Evolutionary conservation across 2,113 vertebrate species (phyloP).

Genomic region (Daubentonia madagascariensis): DNA sequence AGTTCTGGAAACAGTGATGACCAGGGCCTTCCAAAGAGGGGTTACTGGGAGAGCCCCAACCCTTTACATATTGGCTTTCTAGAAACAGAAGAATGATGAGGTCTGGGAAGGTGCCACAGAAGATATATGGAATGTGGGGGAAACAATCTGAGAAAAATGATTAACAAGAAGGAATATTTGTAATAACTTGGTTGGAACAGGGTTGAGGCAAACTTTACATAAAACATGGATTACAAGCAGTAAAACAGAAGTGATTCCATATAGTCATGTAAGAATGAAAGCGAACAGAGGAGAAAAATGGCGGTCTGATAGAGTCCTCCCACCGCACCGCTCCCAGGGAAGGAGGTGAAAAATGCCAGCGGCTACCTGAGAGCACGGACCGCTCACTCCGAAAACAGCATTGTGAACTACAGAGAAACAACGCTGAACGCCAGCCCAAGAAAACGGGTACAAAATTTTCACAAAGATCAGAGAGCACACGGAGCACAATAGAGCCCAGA

Average conservation of each 20-base stretch:
- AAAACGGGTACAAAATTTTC: too few species aligned
- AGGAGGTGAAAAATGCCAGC: too few species aligned
- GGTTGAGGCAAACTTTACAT: not conserved
- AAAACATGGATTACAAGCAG: not conserved
- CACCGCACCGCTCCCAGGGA: too few species aligned
- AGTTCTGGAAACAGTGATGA: not conserved
- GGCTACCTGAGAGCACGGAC: too few species aligned
- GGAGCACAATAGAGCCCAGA: too few species aligned
- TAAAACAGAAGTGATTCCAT: not conserved
- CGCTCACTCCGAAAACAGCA: too few species aligned
- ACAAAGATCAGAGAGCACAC: too few species aligned
- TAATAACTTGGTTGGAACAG: not conserved
- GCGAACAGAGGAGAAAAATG: too few species aligned
- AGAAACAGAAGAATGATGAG: not conserved
- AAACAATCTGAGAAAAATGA: not conserved
- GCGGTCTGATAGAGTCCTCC: too few species aligned
- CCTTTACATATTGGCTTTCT: not conserved
- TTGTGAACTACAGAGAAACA: too few species aligned
- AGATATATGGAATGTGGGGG: not conserved
- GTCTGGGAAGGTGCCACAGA: not conserved
- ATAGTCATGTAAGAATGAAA: not conserved
- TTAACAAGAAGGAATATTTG: not conserved
- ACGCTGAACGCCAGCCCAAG: too few species aligned
- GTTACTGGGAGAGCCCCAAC: accelerated
- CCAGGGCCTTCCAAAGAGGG: not conserved